Percentiles rank a stretch among this genome's conserved stretches.
These are phyloP conservation scores for Pelagia noctiluca DNA, from an alignment of 30 jellyfish, hydroid and myxozoan genomes.

Conservation along the genomic window DNA sequence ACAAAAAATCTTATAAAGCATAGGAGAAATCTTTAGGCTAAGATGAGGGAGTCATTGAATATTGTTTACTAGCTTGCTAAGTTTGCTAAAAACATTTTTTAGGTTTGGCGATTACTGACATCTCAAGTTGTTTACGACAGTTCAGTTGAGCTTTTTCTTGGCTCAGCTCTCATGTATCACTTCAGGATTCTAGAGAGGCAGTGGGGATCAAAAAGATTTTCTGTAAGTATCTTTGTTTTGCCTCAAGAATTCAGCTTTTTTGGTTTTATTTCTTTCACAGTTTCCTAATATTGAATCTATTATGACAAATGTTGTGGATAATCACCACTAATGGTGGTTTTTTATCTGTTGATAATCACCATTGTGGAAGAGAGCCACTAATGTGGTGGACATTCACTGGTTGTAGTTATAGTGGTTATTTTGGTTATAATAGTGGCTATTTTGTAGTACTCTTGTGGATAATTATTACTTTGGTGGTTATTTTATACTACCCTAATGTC, in stretches of 20 bases:
- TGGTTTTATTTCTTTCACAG: neutral
- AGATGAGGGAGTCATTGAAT: neutral
- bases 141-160: slow-evolving; percentile 53
- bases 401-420: neutral
- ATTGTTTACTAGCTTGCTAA: no score
- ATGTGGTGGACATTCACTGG: neutral
- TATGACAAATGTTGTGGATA: neutral
- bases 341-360: neutral
- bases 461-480: neutral
- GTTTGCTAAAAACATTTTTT: no score
- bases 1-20: neutral
- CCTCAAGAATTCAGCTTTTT: neutral
- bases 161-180: slow-evolving; percentile 64
- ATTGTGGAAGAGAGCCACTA: neutral
- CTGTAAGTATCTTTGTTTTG: slow-evolving; percentile 30
- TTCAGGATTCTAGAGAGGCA: slow-evolving; percentile 68
- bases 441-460: neutral
- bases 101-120: slow-evolving; percentile 81
- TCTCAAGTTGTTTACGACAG: slow-evolving; percentile 63
- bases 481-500: no score
- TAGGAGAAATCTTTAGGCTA: neutral
- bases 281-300: neutral
- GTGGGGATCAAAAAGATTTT: slow-evolving; percentile 82
- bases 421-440: neutral
- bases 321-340: neutral